These are phyloP conservation scores for Threskiornis aethiopicus DNA, from an alignment of 2,797 vertebrate species.

Conservation along the genomic window DNA sequence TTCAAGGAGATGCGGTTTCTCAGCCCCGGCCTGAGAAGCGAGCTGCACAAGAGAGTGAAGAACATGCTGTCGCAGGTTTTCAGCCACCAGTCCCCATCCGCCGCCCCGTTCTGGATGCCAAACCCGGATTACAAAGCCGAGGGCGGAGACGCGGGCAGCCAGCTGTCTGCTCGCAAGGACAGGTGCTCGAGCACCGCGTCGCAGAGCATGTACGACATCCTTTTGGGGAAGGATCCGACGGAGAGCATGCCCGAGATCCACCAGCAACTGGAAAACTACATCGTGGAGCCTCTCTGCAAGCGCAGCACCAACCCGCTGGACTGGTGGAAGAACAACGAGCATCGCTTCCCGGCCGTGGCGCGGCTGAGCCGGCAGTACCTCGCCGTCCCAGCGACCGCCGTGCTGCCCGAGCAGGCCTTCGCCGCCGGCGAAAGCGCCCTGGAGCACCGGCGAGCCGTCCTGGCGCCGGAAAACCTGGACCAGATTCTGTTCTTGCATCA, in stretches of 20 bases:
- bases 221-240: conserved; percentile 74
- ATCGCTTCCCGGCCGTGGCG: conserved; percentile 74
- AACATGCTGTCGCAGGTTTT: conserved; percentile 41
- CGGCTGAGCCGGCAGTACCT: conserved; percentile 69
- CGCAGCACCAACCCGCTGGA: conserved; percentile 71
- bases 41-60: conserved; percentile 67
- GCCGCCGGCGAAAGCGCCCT: conserved; percentile 25
- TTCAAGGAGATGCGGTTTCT: conserved; percentile 78
- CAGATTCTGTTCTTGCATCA: conserved; percentile 76
- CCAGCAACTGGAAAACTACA: conserved; percentile 76
- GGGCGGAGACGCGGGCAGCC: neutral
- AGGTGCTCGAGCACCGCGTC: neutral
- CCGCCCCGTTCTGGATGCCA: neutral
- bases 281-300: conserved; percentile 74
- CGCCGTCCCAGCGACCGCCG: conserved; percentile 67
- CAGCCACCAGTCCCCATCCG: neutral
- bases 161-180: neutral
- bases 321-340: conserved; percentile 76
- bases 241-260: conserved; percentile 76
- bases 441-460: conserved; percentile 56
- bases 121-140: neutral
- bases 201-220: conserved; percentile 72
- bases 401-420: conserved; percentile 58
- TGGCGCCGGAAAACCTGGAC: conserved; percentile 66
- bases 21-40: conserved; percentile 57